These are phyloP conservation scores for Champsocephalus gunnari DNA, from an alignment of 2,797 vertebrate species.

Conservation along the genomic window DNA sequence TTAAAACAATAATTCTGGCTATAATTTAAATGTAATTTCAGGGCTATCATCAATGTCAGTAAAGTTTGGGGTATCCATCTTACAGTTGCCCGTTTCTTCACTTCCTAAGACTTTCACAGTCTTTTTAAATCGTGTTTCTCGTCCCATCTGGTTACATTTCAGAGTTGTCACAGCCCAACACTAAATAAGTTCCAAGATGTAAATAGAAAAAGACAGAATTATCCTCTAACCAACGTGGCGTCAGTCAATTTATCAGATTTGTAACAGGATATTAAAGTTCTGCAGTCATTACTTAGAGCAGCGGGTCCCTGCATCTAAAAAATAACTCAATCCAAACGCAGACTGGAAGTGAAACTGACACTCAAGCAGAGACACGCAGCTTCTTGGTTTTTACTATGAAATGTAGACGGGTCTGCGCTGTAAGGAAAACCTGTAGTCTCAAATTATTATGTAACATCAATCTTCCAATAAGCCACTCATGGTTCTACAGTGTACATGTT, in stretches of 20 bases:
- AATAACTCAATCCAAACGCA: conserved; percentile 9
- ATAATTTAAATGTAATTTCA: too few relatives aligned
- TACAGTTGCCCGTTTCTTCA: too few relatives aligned
- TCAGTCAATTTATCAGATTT: neutral
- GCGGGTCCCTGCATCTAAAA: neutral
- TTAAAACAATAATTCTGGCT: too few relatives aligned
- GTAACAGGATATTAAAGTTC: neutral
- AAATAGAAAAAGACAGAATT: neutral
- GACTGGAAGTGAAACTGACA: conserved; percentile 2
- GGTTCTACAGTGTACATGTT: too few relatives aligned
- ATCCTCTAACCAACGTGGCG: neutral
- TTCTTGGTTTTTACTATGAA: neutral
- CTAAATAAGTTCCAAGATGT: neutral
- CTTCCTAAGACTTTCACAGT: too few relatives aligned
- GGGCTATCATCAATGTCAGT: too few relatives aligned
- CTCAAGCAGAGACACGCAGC: neutral
- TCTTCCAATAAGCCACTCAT: neutral
- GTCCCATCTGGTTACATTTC: too few relatives aligned
- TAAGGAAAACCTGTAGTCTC: neutral
- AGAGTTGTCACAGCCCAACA: too few relatives aligned
- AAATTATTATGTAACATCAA: neutral
- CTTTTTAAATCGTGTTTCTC: too few relatives aligned
- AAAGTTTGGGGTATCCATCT: too few relatives aligned
- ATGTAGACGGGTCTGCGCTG: neutral
- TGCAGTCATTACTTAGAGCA: conserved; percentile 9